Base-by-base conservation (phyloP, 2,797 vertebrate species). In the Enteromius thamalakanensis region DNA sequence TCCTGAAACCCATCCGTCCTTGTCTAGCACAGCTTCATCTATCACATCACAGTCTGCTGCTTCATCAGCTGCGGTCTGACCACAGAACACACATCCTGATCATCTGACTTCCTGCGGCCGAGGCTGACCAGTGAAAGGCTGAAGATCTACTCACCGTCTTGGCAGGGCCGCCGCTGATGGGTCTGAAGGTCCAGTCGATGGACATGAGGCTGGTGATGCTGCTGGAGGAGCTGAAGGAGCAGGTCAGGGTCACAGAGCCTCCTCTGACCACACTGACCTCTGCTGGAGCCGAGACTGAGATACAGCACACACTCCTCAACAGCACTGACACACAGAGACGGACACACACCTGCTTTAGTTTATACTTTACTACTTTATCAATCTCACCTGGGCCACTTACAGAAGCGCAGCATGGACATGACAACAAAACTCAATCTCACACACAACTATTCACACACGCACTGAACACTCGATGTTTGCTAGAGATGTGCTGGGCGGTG, bases 141-240 rank as follows among this genome's bases (percentile, higher is more conserved):
- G 12, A 29, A 29, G 60, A 62, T 62, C 12, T 62, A 89, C 96
- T 95, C 89, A 96, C 96, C 0, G 91, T 90, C 55, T 93, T 91
- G 21, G 96, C 92, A 0, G 81, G 90, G 0, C 96, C 96, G 12
- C 96, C 96, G 0, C 84, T 55, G 70, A 91, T 87, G 0, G 95
- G 94, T 6, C 92, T 94, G 49, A 96, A 98, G 0, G 95, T 95
- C 98, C 98, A 99, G 91, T 97, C 95, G 0, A 98, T 92, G 0
- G 88, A 92, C 89, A 97, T 95, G 76, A 86, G 94, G 82, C 96
- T 96, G 0, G 94, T 95, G 47, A 94, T 87, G 2, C 90, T 90
- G 0, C 92, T 93, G 7, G 86, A 91, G 32, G 98, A 97, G 21
- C 32, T 92, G 93, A 98, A 99, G 0, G 92, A 92, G 89, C 98